These are phyloP conservation scores for Odontocolon sp. DNA, from an alignment of 2,888 invertebrate genomes.

Conservation along the genomic window DNA sequence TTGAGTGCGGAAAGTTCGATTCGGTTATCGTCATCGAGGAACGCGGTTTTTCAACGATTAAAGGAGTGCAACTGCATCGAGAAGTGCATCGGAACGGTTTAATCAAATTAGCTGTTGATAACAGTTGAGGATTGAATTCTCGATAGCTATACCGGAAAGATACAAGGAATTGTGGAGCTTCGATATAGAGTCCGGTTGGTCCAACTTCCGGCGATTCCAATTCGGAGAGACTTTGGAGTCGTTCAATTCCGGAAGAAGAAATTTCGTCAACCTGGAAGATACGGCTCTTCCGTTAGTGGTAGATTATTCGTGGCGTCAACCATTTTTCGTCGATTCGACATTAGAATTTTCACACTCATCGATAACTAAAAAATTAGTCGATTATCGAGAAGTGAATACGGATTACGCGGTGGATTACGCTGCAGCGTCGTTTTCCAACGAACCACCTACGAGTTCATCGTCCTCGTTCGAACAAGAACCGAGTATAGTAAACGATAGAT, in stretches of 20 bases:
- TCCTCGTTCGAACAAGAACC: constrained; percentile 44
- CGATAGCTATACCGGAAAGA: too few relatives aligned
- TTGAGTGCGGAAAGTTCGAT: not conserved
- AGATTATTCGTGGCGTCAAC: constrained; percentile 53
- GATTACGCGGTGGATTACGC: constrained; percentile 57
- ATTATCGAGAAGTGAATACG: constrained; percentile 39
- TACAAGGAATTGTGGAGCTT: not conserved
- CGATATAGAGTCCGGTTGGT: not conserved
- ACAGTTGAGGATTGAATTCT: not conserved
- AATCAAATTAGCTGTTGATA: not conserved
- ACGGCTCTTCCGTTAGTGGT: constrained; percentile 46
- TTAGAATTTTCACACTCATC: constrained; percentile 43
- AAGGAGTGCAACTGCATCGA: not conserved
- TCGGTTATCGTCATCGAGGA: not conserved
- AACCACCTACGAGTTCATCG: constrained; percentile 42
- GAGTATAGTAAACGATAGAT: constrained; percentile 13
- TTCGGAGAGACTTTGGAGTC: not conserved
- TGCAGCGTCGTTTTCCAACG: constrained; percentile 46
- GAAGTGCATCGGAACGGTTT: not conserved
- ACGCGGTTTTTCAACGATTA: not conserved
- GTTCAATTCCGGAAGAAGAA: constrained; percentile 1
- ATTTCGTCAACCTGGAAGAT: constrained; percentile 59
- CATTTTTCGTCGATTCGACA: constrained; percentile 17
- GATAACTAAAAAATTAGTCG: constrained; percentile 47
- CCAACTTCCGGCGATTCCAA: not conserved